Conservation (phyloP, 2,888 invertebrate species). For the Idaea straminata region DNA sequence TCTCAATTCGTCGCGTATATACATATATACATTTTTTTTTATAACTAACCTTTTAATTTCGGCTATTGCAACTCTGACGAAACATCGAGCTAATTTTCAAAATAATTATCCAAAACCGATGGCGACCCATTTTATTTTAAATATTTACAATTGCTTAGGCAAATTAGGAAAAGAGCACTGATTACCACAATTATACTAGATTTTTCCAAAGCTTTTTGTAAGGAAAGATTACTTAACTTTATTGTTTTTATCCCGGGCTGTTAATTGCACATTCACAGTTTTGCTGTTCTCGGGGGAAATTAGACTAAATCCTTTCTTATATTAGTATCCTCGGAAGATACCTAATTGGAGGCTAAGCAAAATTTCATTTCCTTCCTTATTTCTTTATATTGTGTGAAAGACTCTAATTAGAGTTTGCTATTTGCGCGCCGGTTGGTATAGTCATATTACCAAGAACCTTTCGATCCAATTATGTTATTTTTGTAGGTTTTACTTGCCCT, state of each 20-base stretch:
- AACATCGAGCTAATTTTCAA: too few species aligned
- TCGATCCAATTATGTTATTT: too few species aligned
- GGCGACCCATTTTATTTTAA: background rate
- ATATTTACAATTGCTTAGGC: background rate
- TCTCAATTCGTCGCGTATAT: too few species aligned
- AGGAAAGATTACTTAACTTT: background rate
- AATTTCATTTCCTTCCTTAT: background rate
- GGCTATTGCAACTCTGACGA: too few species aligned
- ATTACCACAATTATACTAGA: background rate
- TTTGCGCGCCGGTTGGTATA: background rate
- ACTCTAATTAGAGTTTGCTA: background rate
- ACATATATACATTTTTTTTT: too few species aligned
- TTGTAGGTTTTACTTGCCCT: too few species aligned
- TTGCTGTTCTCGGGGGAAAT: background rate
- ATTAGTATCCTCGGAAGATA: background rate
- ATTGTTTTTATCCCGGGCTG: background rate
- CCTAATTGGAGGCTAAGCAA: background rate
- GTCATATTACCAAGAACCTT: too few species aligned
- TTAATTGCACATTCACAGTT: background rate
- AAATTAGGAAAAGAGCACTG: background rate
- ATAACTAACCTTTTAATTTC: too few species aligned
- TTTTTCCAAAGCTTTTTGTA: background rate
- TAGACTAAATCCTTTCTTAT: conserved; percentile 1
- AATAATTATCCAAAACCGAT: too few species aligned
- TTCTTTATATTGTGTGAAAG: background rate